Conservation (phyloP, 1,140 invertebrate species). For the Wasmannia auropunctata region DNA sequence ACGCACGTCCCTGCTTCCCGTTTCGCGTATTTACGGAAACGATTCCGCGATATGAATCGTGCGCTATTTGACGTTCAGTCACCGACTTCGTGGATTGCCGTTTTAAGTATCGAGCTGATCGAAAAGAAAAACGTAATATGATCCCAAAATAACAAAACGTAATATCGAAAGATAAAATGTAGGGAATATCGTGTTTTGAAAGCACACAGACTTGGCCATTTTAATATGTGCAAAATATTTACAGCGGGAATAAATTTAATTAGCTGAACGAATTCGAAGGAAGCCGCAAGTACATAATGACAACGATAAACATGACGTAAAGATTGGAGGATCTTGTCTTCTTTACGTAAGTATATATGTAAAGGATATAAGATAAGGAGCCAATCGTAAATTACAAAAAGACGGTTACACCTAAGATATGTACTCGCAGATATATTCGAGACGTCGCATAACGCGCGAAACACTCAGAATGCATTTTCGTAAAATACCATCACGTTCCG, state of each 20-base stretch:
- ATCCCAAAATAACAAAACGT: neutral
- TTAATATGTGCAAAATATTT: neutral
- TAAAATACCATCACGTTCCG: constrained; percentile 65
- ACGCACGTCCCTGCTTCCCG: neutral
- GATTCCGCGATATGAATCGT: constrained; percentile 23
- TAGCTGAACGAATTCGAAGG: neutral
- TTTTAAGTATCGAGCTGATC: neutral
- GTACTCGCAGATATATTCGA: constrained; percentile 16
- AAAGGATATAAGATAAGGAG: neutral
- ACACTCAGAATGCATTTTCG: constrained; percentile 47
- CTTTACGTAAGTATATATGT: neutral
- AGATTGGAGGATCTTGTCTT: neutral
- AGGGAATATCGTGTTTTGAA: neutral
- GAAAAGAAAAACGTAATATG: neutral
- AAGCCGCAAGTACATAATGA: neutral
- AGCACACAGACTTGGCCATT: neutral
- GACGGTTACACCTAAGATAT: neutral
- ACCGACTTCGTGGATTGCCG: constrained; percentile 9
- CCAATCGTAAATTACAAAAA: constrained; percentile 18
- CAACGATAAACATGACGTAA: neutral
- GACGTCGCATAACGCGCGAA: constrained; percentile 5
- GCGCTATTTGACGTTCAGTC: constrained; percentile 26
- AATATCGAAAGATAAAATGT: neutral
- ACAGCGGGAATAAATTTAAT: neutral
- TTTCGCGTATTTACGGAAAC: constrained; percentile 48